phyloP scores from a whole-genome alignment of 1,140 invertebrate species.

The Phymastichus coffea region DNA sequence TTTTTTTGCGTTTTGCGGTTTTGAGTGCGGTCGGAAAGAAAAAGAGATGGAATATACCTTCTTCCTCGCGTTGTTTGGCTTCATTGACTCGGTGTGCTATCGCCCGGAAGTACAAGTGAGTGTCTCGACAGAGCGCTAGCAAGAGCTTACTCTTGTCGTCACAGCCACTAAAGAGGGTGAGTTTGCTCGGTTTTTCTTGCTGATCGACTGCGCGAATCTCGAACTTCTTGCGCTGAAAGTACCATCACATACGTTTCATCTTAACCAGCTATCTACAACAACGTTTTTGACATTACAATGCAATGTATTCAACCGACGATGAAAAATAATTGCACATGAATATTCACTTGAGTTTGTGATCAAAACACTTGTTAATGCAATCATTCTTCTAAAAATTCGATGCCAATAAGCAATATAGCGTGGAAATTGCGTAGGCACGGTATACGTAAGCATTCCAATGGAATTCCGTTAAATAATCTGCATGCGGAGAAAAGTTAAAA shows the following conservation, averaged over 20 bases:
- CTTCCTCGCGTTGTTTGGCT: constrained; percentile 73
- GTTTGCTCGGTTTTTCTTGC: constrained; percentile 76
- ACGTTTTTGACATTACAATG: too few relatives aligned
- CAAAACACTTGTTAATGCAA: too few relatives aligned
- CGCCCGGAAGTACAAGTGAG: constrained; percentile 93
- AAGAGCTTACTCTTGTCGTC: constrained; percentile 92
- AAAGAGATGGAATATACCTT: constrained; percentile 56
- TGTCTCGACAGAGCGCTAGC: constrained; percentile 83
- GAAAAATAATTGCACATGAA: too few relatives aligned
- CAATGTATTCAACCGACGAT: too few relatives aligned
- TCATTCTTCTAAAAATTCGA: too few relatives aligned
- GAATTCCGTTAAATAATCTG: too few relatives aligned
- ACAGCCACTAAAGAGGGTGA: constrained; percentile 84
- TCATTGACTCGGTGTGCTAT: constrained; percentile 81
- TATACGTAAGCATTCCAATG: too few relatives aligned
- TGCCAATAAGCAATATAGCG: too few relatives aligned
- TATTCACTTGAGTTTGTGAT: too few relatives aligned
- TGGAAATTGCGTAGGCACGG: too few relatives aligned
- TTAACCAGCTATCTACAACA: too few relatives aligned
- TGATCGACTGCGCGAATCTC: constrained; percentile 85
- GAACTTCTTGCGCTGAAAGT: constrained; percentile 85
- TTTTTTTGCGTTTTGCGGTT: neutral
- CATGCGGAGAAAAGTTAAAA: too few relatives aligned
- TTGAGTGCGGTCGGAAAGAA: neutral
- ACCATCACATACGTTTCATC: constrained; percentile 18